phyloP scores from a whole-genome alignment of 2,888 invertebrate species.

The Apocheima hispidaria region DNA sequence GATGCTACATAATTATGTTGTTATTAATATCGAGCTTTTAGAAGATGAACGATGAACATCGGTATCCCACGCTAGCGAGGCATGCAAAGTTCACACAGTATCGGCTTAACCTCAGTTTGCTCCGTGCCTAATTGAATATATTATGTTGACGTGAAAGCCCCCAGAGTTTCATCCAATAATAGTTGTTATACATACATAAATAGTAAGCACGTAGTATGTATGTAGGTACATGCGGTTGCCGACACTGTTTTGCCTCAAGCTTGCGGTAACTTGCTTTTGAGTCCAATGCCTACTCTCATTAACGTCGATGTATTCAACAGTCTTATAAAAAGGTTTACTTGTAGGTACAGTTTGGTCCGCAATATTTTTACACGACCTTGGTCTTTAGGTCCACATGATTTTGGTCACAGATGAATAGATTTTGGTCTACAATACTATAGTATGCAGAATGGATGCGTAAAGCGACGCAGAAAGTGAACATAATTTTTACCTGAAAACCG shows the following conservation, averaged over 20 bases:
- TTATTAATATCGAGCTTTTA: too few species aligned
- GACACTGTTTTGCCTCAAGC: conserved; percentile 58
- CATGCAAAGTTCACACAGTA: conserved; percentile 21
- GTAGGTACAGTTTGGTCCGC: too few species aligned
- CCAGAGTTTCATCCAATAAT: conserved; percentile 53
- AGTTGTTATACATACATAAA: conserved; percentile 50
- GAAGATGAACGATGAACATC: not conserved
- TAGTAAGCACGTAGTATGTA: conserved; percentile 46
- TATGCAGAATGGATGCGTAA: too few species aligned
- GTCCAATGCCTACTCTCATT: conserved; percentile 42
- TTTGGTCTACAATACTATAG: too few species aligned
- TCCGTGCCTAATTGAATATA: conserved; percentile 36
- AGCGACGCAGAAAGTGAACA: too few species aligned
- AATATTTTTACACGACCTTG: too few species aligned
- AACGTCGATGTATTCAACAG: conserved; percentile 41
- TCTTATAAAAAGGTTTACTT: too few species aligned
- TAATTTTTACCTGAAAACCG: too few species aligned
- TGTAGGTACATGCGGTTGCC: conserved; percentile 58
- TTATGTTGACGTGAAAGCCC: conserved; percentile 39
- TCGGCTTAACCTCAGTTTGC: conserved; percentile 35
- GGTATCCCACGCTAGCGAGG: conserved; percentile 12
- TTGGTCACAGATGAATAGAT: too few species aligned
- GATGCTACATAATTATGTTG: too few species aligned
- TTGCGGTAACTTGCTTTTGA: conserved; percentile 63
- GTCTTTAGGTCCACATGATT: too few species aligned